Evolutionary conservation across 2,888 invertebrate genomes (phyloP), one percentile per base, ranked within the genome.

Genomic region (Ormyrus thymus): DNA sequence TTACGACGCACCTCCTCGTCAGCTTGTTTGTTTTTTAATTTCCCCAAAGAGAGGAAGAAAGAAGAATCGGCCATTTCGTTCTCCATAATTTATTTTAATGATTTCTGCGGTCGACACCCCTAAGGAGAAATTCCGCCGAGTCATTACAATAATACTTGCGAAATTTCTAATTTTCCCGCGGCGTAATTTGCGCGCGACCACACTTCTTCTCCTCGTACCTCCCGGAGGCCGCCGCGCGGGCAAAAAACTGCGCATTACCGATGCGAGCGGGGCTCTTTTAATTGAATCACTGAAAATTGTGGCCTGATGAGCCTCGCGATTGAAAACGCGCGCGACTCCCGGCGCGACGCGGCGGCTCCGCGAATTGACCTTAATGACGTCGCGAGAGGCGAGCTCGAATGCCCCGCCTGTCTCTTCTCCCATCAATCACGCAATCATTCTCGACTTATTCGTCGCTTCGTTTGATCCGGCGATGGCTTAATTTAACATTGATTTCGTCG

Each of bases 401-500:
- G 58, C 68, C 45, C 65, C n/a, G 65, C 50, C 62, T 70, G 70
- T 70, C 76, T 70, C 59, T 73, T 76, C 80, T 53, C 15, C 64
- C 79, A 81, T 82, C 79, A 79, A 82, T 82, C 81, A 79, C 64
- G 74, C 56, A 69, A 75, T 79, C 72, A 74, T 74, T 78, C 72
- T 73, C 46, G 53, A 56, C 46, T 76, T 73, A 76, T 81, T 77
- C 66, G 72, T 76, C 70, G 62, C 76, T 73, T 59, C 77, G 68
- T 65, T 83, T 77, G 76, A 83, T 83, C 82, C 81, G 69, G 74
- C 82, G 80, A 82, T 81, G 83, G 81, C 83, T 84, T 86, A 84
- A 87, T 87, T 86, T 84, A 84, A 86, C 84, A 84, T 87, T 86
- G 86, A 88, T 87, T 85, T 84, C 83, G 75, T 69, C 80, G 82